Conservation (phyloP, 2,888 invertebrate genomes). For the Notodonta ziczac region DNA sequence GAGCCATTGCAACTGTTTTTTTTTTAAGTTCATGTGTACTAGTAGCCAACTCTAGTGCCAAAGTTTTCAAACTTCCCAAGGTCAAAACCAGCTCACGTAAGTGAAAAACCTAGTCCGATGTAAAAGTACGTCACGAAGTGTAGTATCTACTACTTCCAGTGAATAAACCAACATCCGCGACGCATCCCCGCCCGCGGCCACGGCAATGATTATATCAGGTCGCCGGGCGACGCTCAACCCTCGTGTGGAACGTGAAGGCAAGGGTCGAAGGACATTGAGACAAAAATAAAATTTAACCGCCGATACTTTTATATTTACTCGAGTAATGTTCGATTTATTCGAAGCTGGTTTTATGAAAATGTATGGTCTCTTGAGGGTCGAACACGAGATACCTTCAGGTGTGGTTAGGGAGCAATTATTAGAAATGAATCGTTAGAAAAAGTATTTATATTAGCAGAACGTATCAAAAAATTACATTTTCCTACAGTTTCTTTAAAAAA, state of each 20-base stretch:
- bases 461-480: no score
- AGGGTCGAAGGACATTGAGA: background rate
- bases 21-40: no score
- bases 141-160: background rate
- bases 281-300: slow-evolving; percentile 4
- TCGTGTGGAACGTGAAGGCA: slow-evolving; percentile 1
- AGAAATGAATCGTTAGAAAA: no score
- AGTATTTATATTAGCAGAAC: no score
- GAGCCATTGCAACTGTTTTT: no score
- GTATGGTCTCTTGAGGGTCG: background rate
- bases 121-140: no score
- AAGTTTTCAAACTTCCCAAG: background rate
- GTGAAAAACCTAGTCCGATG: no score
- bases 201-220: slow-evolving; percentile 35
- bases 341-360: background rate
- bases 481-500: no score
- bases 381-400: background rate
- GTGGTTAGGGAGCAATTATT: background rate
- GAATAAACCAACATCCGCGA: slow-evolving; percentile 6
- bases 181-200: slow-evolving; percentile 28
- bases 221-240: slow-evolving; percentile 21
- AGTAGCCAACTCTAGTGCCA: no score
- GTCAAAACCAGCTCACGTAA: no score
- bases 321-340: slow-evolving; percentile 1
- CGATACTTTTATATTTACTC: slow-evolving; percentile 2